A percentile compares a stretch with the other conserved stretches of the same genome.
These are phyloP conservation scores for Cephonodes hylas DNA, from an alignment of 2,888 invertebrate species.

Conservation along the genomic window DNA sequence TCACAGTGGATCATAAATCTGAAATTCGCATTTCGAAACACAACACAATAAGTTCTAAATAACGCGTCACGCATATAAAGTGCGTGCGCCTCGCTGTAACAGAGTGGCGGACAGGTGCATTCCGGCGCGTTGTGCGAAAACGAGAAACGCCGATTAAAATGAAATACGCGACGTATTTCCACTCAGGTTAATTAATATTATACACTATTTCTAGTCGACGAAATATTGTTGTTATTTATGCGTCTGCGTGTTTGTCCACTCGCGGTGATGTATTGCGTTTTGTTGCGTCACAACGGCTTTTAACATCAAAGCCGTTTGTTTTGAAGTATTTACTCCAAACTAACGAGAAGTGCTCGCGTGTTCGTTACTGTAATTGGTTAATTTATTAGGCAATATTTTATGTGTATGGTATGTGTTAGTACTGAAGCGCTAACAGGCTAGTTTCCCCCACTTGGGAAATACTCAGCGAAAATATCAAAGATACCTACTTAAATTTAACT, in stretches of 20 bases:
- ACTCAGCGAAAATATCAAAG: no score
- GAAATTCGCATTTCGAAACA: conserved; percentile 27
- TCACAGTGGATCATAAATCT: conserved; percentile 23
- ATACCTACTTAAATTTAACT: no score
- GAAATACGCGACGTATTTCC: conserved; percentile 53
- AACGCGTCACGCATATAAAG: conserved; percentile 15
- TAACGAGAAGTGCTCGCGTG: not conserved
- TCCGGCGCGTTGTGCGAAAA: conserved; percentile 61
- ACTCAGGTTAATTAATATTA: conserved; percentile 68
- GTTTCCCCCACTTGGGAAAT: not conserved
- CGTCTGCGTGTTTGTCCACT: conserved; percentile 45
- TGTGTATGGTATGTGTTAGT: no score
- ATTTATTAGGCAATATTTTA: not conserved
- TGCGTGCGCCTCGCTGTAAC: conserved; percentile 35
- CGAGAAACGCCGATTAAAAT: conserved; percentile 68
- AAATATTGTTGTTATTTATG: conserved; percentile 75
- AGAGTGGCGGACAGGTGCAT: conserved; percentile 70
- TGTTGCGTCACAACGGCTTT: conserved; percentile 7
- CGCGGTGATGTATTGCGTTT: conserved; percentile 24
- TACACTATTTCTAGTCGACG: conserved; percentile 51
- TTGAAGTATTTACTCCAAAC: not conserved
- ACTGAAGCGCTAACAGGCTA: not conserved
- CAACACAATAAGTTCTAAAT: conserved; percentile 45
- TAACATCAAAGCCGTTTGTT: not conserved
- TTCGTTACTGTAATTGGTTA: not conserved